Evolutionary conservation across 2,888 invertebrate species (phyloP).

Genomic region (Elaeidobius kamerunicus): DNA sequence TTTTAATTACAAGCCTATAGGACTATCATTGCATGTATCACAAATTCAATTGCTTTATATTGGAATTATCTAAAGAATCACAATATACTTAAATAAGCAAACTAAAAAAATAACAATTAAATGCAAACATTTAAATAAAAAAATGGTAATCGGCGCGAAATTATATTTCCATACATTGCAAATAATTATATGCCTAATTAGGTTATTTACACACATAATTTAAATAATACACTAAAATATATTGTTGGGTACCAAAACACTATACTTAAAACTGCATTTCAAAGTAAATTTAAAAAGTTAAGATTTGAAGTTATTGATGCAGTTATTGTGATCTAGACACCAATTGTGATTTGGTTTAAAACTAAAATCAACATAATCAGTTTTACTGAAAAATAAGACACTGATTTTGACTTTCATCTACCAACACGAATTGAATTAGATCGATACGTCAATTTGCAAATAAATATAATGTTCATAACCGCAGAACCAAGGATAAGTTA

Average conservation of each 20-base stretch:
- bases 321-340: constrained; percentile 4
- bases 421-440: no score
- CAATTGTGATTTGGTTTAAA: no score
- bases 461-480: no score
- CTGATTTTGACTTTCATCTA: no score
- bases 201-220: constrained; percentile 20
- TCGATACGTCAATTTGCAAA: no score
- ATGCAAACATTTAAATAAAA: constrained; percentile 31
- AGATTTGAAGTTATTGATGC: neutral
- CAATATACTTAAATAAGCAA: constrained; percentile 47
- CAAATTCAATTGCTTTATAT: constrained; percentile 49
- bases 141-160: constrained; percentile 16
- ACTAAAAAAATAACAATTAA: constrained; percentile 42
- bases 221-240: constrained; percentile 16
- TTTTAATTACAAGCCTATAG: constrained; percentile 41
- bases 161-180: constrained; percentile 16
- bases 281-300: constrained; percentile 6
- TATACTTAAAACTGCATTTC: constrained; percentile 19
- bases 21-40: constrained; percentile 44
- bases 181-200: constrained; percentile 12
- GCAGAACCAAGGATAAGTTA: no score
- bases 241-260: constrained; percentile 27
- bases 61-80: constrained; percentile 48
- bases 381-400: no score
- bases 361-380: no score